A percentile compares a stretch with the other conserved stretches of the same genome.
Evolutionary conservation across 2,888 invertebrate species (phyloP).

Genomic region (Barypeithes pellucidus): DNA sequence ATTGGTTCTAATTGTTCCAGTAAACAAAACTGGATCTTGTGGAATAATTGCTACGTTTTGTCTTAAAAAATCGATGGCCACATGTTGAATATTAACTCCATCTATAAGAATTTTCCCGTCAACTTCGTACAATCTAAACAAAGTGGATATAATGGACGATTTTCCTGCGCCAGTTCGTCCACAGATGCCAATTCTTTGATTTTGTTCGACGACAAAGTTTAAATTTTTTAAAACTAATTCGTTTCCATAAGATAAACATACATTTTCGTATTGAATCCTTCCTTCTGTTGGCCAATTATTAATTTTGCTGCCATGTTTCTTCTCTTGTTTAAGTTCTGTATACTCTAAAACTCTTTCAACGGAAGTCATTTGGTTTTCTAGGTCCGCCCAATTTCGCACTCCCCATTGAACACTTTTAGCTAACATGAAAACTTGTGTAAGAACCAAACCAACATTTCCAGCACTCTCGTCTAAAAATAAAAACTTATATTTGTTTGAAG

Average conservation of each 20-base stretch:
- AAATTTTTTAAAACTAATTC: conserved; percentile 83
- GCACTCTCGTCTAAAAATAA: conserved; percentile 58
- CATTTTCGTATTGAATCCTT: conserved; percentile 77
- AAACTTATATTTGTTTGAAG: conserved; percentile 4
- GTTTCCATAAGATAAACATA: conserved; percentile 83
- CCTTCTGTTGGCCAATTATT: conserved; percentile 83
- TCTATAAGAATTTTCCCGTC: conserved; percentile 88
- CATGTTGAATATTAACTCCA: conserved; percentile 77
- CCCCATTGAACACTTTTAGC: conserved; percentile 79
- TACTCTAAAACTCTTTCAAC: conserved; percentile 83
- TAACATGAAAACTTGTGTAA: conserved; percentile 85
- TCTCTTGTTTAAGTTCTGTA: conserved; percentile 70
- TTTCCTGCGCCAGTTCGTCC: conserved; percentile 90
- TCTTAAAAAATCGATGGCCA: conserved; percentile 84
- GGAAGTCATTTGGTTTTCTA: conserved; percentile 86
- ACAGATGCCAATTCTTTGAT: conserved; percentile 84
- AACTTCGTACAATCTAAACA: conserved; percentile 86
- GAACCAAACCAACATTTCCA: conserved; percentile 74
- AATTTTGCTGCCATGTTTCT: conserved; percentile 70
- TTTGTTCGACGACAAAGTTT: conserved; percentile 78
- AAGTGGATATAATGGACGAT: conserved; percentile 81
- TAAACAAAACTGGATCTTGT: conserved; percentile 87
- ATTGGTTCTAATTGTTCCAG: conserved; percentile 69
- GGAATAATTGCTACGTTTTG: conserved; percentile 87
- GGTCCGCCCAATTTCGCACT: conserved; percentile 88